Evolutionary conservation across 1,140 invertebrate species (phyloP).

Genomic region (Cydia amplana): DNA sequence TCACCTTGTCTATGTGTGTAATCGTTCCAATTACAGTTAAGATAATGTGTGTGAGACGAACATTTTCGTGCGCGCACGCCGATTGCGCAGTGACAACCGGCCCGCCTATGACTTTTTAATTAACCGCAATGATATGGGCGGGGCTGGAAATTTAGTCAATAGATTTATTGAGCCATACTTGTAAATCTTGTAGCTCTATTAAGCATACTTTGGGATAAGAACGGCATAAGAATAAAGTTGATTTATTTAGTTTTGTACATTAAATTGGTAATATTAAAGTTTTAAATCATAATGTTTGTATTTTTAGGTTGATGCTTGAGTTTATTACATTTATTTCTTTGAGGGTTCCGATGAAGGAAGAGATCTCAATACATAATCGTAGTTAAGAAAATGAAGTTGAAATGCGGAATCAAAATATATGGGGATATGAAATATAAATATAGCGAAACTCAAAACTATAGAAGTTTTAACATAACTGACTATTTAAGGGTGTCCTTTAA

Average conservation of each 20-base stretch:
- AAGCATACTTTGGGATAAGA: not conserved
- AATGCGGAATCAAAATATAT: too few relatives aligned
- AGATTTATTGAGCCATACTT: not conserved
- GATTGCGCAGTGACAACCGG: constrained; percentile 23
- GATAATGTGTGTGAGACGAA: constrained; percentile 10
- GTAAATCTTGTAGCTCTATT: constrained; percentile 19
- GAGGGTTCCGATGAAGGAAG: too few relatives aligned
- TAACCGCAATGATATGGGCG: constrained; percentile 24
- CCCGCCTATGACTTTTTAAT: constrained; percentile 30
- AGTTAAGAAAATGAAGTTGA: too few relatives aligned
- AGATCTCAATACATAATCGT: too few relatives aligned
- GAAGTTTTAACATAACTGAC: too few relatives aligned
- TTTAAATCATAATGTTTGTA: too few relatives aligned
- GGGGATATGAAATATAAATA: too few relatives aligned
- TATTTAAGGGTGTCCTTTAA: too few relatives aligned
- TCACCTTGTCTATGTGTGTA: not conserved
- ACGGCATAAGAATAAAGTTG: not conserved
- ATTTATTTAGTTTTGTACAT: not conserved
- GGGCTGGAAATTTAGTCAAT: constrained; percentile 8
- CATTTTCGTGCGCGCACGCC: constrained; percentile 1
- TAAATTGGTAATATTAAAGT: not conserved
- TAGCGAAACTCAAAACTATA: too few relatives aligned
- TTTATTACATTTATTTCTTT: too few relatives aligned
- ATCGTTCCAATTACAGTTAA: not conserved
- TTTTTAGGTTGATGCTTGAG: too few relatives aligned